Evolutionary conservation across 2,113 vertebrate species (phyloP).

Genomic region (Collichthys lucidus): DNA sequence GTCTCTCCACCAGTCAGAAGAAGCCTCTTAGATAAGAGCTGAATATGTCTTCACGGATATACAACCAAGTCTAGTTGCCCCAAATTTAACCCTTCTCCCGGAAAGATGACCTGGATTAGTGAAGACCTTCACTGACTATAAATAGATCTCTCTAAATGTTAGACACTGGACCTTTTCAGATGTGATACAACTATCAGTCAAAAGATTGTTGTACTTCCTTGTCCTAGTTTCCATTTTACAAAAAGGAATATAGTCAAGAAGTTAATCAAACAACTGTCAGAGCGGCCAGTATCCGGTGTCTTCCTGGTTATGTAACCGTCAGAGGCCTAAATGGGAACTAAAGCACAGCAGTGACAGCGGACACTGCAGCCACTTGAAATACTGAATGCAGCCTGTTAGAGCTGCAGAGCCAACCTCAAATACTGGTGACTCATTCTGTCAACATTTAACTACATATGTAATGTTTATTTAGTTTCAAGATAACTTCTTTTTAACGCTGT

Average conservation of each 20-base stretch:
- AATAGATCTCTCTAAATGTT: neutral
- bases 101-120: too few species aligned
- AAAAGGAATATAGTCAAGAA: neutral
- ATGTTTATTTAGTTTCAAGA: neutral
- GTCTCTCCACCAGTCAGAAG: too few species aligned
- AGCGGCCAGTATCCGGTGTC: slow-evolving; percentile 69
- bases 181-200: neutral
- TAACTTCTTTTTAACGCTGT: neutral
- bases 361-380: slow-evolving; percentile 53
- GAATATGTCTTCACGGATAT: too few species aligned
- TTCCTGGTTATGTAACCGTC: slow-evolving; percentile 74
- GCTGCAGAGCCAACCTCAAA: neutral
- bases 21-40: too few species aligned
- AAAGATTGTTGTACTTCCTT: slow-evolving; percentile 9
- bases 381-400: slow-evolving; percentile 27
- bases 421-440: neutral
- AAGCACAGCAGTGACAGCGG: slow-evolving; percentile 58
- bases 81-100: too few species aligned
- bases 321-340: slow-evolving; percentile 72
- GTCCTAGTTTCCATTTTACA: neutral
- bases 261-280: neutral
- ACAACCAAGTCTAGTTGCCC: too few species aligned
- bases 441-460: neutral
- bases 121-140: too few species aligned
- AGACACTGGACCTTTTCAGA: neutral